A percentile compares a stretch with the other conserved stretches of the same genome.
Conservation (phyloP, 2,113 vertebrate species). For the Festucalex cinctus region DNA sequence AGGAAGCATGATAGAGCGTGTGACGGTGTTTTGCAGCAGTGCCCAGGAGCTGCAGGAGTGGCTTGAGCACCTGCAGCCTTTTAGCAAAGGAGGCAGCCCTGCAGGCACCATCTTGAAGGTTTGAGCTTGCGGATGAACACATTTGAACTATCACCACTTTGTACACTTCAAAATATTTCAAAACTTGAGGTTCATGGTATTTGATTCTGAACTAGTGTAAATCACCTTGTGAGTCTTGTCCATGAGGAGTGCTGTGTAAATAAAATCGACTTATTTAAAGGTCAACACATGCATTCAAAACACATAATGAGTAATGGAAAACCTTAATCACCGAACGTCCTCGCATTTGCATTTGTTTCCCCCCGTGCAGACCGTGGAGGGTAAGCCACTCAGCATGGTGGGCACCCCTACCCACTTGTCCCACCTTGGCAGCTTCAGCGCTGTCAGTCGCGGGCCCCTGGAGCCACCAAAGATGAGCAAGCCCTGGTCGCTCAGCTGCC, state of each 20-base stretch:
- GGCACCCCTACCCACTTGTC: constrained; percentile 66
- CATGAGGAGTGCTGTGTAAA: neutral
- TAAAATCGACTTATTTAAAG: neutral
- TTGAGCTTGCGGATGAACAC: constrained; percentile 7
- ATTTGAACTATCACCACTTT: too few species aligned
- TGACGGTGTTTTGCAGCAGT: constrained; percentile 83
- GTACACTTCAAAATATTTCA: too few species aligned
- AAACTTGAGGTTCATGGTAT: too few species aligned
- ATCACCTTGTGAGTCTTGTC: neutral
- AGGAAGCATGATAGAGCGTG: constrained; percentile 82
- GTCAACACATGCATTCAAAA: neutral
- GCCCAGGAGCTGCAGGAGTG: constrained; percentile 89
- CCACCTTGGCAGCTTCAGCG: constrained; percentile 77
- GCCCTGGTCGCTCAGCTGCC: constrained; percentile 96
- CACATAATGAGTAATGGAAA: neutral
- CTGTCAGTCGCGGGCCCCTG: constrained; percentile 81
- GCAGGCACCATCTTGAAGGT: constrained; percentile 77
- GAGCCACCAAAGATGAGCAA: constrained; percentile 92
- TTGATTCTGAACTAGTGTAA: neutral
- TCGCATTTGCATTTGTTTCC: neutral
- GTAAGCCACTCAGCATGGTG: constrained; percentile 55
- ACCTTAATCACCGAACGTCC: neutral
- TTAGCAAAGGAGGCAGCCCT: constrained; percentile 82
- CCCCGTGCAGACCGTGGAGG: constrained; percentile 51
- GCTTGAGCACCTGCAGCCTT: constrained; percentile 86